Evolutionary conservation across 2,113 vertebrate genomes (phyloP), one percentile per base, ranked within the genome.

Genomic region (Astur gentilis): DNA sequence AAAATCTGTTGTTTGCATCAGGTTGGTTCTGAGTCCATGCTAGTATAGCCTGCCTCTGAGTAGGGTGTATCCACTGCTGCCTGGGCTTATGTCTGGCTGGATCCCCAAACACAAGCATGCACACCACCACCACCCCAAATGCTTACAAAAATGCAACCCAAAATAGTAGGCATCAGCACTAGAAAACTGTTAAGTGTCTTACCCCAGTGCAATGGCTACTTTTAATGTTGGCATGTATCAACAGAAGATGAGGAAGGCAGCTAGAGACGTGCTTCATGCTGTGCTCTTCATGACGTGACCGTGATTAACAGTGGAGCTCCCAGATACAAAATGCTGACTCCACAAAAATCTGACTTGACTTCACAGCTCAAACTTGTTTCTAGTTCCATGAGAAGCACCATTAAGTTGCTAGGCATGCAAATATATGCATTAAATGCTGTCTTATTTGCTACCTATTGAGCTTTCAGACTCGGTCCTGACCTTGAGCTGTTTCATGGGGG

Each of bases 401-500:
- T 75, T 81, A 75, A 58, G 25, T 49, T 50, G 1, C 27, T n/a
- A 3, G 40, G 20, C 49, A n/a, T 54, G 44, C 16, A 93, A 89
- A 89, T 62, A 61, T 38, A 49, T 77, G 19, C 38, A 71, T 44
- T 75, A 70, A 64, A 55, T 78, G 3, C 7, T 73, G 17, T 40
- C 4, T 60, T 76, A 9, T 83, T 82, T 89, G 16, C 55, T 58
- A 25, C 20, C 11, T 47, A 47, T 60, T 62, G 72, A 80, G 42
- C 4, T 87, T 86, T 73, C 80, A 66, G 32, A 21, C 44, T 42
- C 0, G 4, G 38, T 72, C 34, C 73, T 83, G 49, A 91, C 62
- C 73, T 27, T 2, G 4, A n/a, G 18, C 3, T 0, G 0, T 60
- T 70, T 58, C 36, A 29, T 2, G 11, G 47, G 10, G 11, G 7